phyloP scores from a whole-genome alignment of 1,140 invertebrate species.

The Ceratina calcarata region DNA sequence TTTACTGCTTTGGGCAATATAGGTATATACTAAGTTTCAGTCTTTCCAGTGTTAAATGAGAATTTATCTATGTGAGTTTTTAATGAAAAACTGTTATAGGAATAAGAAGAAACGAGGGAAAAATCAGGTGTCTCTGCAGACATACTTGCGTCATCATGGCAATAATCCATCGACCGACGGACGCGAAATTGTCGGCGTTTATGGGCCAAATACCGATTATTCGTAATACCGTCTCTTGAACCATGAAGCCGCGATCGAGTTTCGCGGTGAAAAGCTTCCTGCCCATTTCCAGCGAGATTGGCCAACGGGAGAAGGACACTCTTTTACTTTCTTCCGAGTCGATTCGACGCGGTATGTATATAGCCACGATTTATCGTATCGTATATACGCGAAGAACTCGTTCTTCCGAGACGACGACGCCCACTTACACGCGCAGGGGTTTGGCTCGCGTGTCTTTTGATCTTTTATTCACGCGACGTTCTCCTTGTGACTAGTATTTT shows the following conservation, averaged over 20 bases:
- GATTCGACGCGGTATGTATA: too few species aligned
- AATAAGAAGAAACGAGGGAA: too few species aligned
- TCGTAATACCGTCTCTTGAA: slow-evolving; percentile 30
- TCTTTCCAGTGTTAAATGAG: too few species aligned
- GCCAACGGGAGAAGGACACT: not conserved
- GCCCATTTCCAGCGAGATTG: slow-evolving; percentile 26
- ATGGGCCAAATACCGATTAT: slow-evolving; percentile 59
- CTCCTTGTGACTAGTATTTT: not conserved
- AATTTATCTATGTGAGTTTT: too few species aligned
- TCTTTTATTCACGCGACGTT: slow-evolving; percentile 53
- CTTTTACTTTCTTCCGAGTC: not conserved
- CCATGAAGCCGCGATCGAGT: not conserved
- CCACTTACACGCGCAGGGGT: slow-evolving; percentile 3
- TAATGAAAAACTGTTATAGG: not conserved
- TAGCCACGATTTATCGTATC: slow-evolving; percentile 1
- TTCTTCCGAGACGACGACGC: not conserved
- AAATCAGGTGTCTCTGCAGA: not conserved
- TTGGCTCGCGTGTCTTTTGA: slow-evolving; percentile 35
- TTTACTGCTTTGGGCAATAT: too few species aligned
- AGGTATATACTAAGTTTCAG: too few species aligned
- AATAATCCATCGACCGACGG: slow-evolving; percentile 32
- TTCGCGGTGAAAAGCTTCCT: not conserved
- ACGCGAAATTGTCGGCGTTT: not conserved
- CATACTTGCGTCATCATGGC: slow-evolving; percentile 48
- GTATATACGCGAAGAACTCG: too few species aligned